Evolutionary conservation across 1,140 invertebrate genomes (phyloP).

Genomic region (Leptopilina clavipes): DNA sequence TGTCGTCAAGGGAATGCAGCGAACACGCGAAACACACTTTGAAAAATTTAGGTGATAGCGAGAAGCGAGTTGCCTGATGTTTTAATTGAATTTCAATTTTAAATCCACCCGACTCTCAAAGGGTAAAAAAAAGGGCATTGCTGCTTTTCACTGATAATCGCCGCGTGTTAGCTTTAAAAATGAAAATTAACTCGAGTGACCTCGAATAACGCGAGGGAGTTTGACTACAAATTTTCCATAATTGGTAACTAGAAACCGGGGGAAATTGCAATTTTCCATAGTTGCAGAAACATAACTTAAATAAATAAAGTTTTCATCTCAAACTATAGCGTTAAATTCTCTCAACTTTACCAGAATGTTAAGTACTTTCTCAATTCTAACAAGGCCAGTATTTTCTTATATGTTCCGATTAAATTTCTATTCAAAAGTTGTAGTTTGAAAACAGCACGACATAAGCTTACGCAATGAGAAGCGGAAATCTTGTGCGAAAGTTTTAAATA

Average conservation of each 20-base stretch:
- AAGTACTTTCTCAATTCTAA: slow-evolving; percentile 29
- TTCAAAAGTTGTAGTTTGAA: background rate
- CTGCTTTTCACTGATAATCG: slow-evolving; percentile 14
- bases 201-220: too few species aligned
- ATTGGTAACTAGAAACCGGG: slow-evolving; percentile 12
- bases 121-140: background rate
- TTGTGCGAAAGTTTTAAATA: background rate
- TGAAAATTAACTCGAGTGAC: slow-evolving; percentile 1
- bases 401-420: slow-evolving; percentile 15
- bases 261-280: background rate
- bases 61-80: slow-evolving; percentile 13
- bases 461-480: background rate
- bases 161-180: background rate
- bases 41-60: slow-evolving; percentile 27
- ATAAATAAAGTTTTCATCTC: slow-evolving; percentile 1
- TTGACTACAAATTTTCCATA: background rate
- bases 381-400: slow-evolving; percentile 3
- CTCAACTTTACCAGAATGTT: background rate
- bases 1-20: background rate
- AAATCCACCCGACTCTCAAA: background rate
- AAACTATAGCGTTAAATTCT: too few species aligned
- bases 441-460: background rate
- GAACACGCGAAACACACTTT: slow-evolving; percentile 1
- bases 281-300: slow-evolving; percentile 18
- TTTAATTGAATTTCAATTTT: slow-evolving; percentile 33